Evolutionary conservation across 2,888 invertebrate species (phyloP).

Genomic region (Diplazon laetatorius): DNA sequence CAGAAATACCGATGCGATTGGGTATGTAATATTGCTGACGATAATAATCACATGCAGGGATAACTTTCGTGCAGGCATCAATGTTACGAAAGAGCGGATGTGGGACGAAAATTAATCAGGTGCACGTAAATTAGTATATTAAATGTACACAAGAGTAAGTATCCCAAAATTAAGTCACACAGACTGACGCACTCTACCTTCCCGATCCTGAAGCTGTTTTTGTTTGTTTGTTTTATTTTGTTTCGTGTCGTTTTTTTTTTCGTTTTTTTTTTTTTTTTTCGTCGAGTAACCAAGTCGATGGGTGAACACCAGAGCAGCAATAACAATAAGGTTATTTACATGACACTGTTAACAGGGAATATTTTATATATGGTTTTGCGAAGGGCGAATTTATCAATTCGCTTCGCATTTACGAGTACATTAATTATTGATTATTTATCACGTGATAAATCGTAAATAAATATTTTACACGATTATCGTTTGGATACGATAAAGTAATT

Average conservation of each 20-base stretch:
- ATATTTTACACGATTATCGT: neutral
- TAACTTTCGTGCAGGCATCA: slow-evolving; percentile 55
- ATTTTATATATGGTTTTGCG: slow-evolving; percentile 28
- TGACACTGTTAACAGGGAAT: slow-evolving; percentile 53
- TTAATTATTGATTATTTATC: slow-evolving; percentile 6
- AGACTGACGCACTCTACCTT: slow-evolving; percentile 89
- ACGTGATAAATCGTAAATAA: neutral
- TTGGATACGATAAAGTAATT: neutral
- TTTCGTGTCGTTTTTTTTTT: too few relatives aligned
- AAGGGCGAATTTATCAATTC: slow-evolving; percentile 28
- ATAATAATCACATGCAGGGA: slow-evolving; percentile 56
- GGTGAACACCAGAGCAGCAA: slow-evolving; percentile 79
- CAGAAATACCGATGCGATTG: slow-evolving; percentile 24
- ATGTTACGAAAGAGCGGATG: slow-evolving; percentile 63
- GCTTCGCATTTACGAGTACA: slow-evolving; percentile 17
- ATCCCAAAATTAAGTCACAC: slow-evolving; percentile 82
- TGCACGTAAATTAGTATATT: slow-evolving; percentile 80
- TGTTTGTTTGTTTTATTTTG: slow-evolving; percentile 71
- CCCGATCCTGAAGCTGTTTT: slow-evolving; percentile 87
- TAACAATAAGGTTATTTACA: slow-evolving; percentile 72
- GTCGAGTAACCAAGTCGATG: slow-evolving; percentile 66
- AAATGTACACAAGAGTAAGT: slow-evolving; percentile 80
- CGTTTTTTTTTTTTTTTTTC: slow-evolving; percentile 61
- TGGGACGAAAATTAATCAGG: slow-evolving; percentile 71
- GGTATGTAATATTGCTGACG: slow-evolving; percentile 7